Conservation (phyloP, 2,797 vertebrate species). For the Allobates femoralis region DNA sequence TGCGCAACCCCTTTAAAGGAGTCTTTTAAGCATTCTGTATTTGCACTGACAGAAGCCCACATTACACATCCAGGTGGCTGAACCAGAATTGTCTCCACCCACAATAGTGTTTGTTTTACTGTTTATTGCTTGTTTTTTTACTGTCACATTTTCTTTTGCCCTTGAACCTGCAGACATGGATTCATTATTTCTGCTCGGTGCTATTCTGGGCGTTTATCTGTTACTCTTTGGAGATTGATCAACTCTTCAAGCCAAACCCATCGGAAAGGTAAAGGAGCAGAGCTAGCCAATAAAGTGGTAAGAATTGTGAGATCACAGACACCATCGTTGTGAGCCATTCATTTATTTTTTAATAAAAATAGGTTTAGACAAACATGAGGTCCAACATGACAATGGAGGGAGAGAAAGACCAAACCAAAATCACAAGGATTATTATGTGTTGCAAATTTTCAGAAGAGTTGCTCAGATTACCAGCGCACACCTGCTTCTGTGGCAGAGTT, state of each 20-base stretch:
- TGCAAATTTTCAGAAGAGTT: too few species aligned
- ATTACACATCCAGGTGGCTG: too few species aligned
- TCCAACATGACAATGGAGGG: too few species aligned
- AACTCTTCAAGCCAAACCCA: constrained; percentile 39
- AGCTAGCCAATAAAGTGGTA: not conserved
- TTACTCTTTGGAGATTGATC: constrained; percentile 45
- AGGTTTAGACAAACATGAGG: too few species aligned
- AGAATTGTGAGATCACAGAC: not conserved
- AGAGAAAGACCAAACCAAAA: too few species aligned
- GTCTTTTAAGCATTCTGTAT: too few species aligned
- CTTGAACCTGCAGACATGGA: constrained; percentile 41
- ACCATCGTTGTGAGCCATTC: not conserved
- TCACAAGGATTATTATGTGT: too few species aligned
- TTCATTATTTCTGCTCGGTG: constrained; percentile 43
- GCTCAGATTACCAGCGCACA: too few species aligned
- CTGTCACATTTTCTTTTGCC: not conserved
- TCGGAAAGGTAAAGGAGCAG: constrained; percentile 30
- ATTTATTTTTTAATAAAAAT: too few species aligned
- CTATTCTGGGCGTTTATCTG: constrained; percentile 56
- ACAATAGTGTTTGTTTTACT: not conserved
- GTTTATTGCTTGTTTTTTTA: not conserved
- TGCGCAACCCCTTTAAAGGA: too few species aligned
- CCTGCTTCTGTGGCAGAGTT: too few species aligned
- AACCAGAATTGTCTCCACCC: too few species aligned
- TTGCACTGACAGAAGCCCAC: not conserved